A percentile compares a stretch with the other conserved stretches of the same genome.
Evolutionary conservation across 2,888 invertebrate species (phyloP).

Genomic region (Spilarctia lutea): DNA sequence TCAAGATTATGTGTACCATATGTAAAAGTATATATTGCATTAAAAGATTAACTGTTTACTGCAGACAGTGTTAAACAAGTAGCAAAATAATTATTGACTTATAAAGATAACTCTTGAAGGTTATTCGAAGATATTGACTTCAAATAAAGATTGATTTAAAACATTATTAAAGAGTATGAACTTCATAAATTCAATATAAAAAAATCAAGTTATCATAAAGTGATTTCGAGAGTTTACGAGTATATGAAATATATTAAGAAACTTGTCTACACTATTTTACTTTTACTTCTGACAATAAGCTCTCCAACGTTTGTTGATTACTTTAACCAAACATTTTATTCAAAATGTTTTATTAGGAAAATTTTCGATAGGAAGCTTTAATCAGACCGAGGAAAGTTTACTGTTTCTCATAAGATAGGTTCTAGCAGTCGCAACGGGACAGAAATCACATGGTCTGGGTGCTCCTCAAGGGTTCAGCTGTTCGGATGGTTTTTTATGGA

Average conservation of each 20-base stretch:
- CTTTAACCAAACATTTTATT: neutral
- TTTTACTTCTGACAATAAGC: neutral
- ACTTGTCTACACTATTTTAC: neutral
- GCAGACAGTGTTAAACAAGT: neutral
- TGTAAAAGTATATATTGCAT: neutral
- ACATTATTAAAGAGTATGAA: neutral
- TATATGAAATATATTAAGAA: neutral
- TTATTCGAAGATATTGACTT: neutral
- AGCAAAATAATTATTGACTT: neutral
- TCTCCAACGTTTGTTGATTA: neutral
- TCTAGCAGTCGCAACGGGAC: too few relatives aligned
- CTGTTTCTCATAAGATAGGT: too few relatives aligned
- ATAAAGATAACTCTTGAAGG: neutral
- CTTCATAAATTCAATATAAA: too few relatives aligned
- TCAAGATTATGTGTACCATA: neutral
- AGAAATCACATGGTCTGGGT: too few relatives aligned
- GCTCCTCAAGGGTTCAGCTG: too few relatives aligned
- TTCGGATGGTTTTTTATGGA: too few relatives aligned
- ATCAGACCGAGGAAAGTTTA: too few relatives aligned
- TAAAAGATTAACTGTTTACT: neutral
- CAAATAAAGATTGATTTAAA: slow-evolving; percentile 19
- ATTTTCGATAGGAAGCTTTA: neutral
- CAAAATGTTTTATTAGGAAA: neutral
- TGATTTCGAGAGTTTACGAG: too few relatives aligned
- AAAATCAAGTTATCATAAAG: too few relatives aligned